phyloP scores from a whole-genome alignment of 2,113 vertebrate species.

The Psittacus erithacus region DNA sequence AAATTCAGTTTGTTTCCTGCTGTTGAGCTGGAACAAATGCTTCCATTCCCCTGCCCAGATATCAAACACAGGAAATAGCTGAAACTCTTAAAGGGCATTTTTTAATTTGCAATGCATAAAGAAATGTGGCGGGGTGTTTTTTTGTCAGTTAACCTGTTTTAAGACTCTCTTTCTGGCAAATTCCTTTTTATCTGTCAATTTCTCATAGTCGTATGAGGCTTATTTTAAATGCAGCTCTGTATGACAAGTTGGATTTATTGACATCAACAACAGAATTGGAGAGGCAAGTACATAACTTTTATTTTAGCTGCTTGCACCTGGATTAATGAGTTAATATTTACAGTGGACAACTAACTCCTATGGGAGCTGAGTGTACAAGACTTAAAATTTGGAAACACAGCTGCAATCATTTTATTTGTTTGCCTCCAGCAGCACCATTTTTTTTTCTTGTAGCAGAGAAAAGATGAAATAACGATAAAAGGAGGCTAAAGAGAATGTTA shows the following conservation, averaged over 20 bases:
- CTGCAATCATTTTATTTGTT: not conserved
- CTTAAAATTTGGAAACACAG: not conserved
- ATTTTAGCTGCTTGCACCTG: not conserved
- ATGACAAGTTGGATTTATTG: not conserved
- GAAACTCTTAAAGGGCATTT: not conserved
- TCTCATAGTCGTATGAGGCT: not conserved
- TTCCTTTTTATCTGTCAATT: not conserved
- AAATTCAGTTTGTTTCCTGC: slow-evolving; percentile 19
- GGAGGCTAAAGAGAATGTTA: not conserved
- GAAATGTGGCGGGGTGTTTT: not conserved
- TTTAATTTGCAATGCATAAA: not conserved
- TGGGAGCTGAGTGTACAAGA: not conserved
- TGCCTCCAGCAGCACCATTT: not conserved
- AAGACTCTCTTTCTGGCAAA: not conserved
- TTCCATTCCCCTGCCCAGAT: not conserved
- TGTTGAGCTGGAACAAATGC: slow-evolving; percentile 43
- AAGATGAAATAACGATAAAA: not conserved
- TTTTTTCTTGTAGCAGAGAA: not conserved
- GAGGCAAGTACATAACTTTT: not conserved
- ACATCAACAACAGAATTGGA: not conserved
- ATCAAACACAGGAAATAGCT: not conserved
- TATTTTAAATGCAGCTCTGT: not conserved
- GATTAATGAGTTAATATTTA: not conserved
- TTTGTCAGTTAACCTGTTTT: not conserved
- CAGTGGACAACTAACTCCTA: not conserved